phyloP scores from a whole-genome alignment of 2,797 vertebrate genomes.

The Rhynchotus rufescens region DNA sequence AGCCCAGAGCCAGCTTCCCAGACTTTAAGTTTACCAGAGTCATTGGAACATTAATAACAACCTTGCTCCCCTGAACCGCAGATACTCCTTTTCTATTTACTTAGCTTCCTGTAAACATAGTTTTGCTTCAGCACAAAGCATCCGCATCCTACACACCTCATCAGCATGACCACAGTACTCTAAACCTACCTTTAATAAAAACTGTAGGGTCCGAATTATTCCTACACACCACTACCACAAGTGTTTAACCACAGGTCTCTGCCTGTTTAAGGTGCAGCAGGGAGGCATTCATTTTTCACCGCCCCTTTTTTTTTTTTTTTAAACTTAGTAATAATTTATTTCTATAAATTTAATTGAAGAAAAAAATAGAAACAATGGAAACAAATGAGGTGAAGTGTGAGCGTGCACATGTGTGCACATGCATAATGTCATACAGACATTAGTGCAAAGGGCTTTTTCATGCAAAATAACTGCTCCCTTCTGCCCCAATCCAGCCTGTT shows the following conservation, averaged over 20 bases:
- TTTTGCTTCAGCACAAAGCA: conserved; percentile 37
- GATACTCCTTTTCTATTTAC: conserved; percentile 21
- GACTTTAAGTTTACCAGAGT: conserved; percentile 52
- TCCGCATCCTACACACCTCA: not conserved
- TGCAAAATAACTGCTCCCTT: conserved; percentile 44
- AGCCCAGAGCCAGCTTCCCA: conserved; percentile 44
- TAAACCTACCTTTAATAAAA: conserved; percentile 15
- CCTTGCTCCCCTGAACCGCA: conserved; percentile 45
- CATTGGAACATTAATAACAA: conserved; percentile 62
- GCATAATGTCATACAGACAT: not conserved
- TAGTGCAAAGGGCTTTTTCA: not conserved
- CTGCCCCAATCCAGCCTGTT: not conserved
- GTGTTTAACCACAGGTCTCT: not conserved
- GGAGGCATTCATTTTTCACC: conserved; percentile 28
- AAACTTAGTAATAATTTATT: not conserved
- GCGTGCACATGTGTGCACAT: no score
- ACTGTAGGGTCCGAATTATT: not conserved
- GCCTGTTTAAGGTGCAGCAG: conserved; percentile 18
- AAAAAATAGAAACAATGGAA: not conserved
- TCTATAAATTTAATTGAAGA: not conserved
- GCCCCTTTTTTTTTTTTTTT: not conserved
- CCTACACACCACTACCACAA: not conserved
- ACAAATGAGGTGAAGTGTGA: not conserved
- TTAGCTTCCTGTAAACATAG: conserved; percentile 11
- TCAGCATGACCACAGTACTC: conserved; percentile 13